Base-by-base conservation (phyloP, 2,113 vertebrate species). In the Nothoprocta pentlandii region DNA sequence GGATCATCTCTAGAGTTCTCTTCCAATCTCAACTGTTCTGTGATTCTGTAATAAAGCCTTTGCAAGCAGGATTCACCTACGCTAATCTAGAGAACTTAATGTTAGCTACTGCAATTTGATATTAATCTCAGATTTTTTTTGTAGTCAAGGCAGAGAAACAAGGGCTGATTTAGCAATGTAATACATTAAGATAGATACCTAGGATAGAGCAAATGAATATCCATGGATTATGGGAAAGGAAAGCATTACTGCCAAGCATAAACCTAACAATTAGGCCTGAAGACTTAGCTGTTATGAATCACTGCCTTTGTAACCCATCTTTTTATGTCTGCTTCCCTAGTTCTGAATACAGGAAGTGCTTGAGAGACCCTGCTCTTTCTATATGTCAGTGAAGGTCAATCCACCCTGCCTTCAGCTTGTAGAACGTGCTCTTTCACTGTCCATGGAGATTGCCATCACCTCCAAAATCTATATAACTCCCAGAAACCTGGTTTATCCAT, bases 401-500 rank as follows among this genome's bases (percentile, higher is more conserved):
- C 47, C 28, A 28, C 49, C 19, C 59, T 69, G 12, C 44, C 16
- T 53, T 80, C 68, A 47, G n/a, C 8, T n/a, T 44, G 6, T 15
- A 62, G 28, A 73, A 82, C 91, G 25, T 8, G 30, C 12, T 34
- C 0, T 70, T 86, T 77, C 30, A 20, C n/a, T 75, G 41, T 77
- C n/a, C 49, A 4, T 7, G 34, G 34, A 89, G 34, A 32, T 54
- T 1, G 0, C 44, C 36, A 58, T 53, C 39, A 84, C 80, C 68
- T 16, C 16, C 25, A 47, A 59, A 67, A 1, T 1, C 1, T 64
- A 53, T 61, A 32, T 32, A 51, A 11, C 25, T 30, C 0, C 0
- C 56, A 86, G 9, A 0, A 0, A 0, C 6, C 44, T 53, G 28
- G 1, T 9, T 81, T 20, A 42, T 78, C 32, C n/a, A 9, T 22